These are phyloP conservation scores for Sardina pilchardus DNA, from an alignment of 2,113 vertebrate species.

Conservation along the genomic window DNA sequence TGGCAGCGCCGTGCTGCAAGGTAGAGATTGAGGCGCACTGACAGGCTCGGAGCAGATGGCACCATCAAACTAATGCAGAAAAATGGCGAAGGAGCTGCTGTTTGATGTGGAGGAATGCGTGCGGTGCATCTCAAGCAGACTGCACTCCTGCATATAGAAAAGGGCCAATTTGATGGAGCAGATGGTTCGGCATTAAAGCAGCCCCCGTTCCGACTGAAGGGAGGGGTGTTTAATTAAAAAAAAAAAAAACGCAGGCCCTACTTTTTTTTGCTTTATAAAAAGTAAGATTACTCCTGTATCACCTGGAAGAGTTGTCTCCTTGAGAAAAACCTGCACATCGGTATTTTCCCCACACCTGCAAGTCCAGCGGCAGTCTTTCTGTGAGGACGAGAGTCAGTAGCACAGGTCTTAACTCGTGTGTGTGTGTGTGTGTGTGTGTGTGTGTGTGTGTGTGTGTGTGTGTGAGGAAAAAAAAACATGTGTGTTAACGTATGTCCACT, in stretches of 20 bases:
- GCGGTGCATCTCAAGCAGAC: conserved; percentile 81
- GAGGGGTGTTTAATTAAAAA: conserved; percentile 33
- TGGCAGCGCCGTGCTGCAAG: conserved; percentile 60
- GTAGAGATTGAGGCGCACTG: conserved; percentile 75
- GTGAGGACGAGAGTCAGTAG: neutral
- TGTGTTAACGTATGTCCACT: neutral
- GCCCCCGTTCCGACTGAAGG: conserved; percentile 74
- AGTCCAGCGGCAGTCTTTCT: neutral
- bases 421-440: too few species aligned
- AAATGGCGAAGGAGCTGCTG: conserved; percentile 82
- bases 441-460: too few species aligned
- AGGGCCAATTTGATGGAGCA: conserved; percentile 71
- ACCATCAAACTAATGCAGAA: conserved; percentile 87
- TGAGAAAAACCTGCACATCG: neutral
- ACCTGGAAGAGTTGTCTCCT: conserved; percentile 67
- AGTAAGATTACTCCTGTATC: conserved; percentile 35
- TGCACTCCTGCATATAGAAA: conserved; percentile 68
- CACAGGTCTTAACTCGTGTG: too few species aligned
- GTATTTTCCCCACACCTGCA: neutral
- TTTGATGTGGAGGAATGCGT: conserved; percentile 79
- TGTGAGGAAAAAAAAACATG: too few species aligned
- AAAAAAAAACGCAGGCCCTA: conserved; percentile 54
- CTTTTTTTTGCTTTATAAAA: conserved; percentile 39
- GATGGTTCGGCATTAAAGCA: conserved; percentile 86
- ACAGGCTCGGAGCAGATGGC: conserved; percentile 88